Percentiles rank a stretch among this genome's conserved stretches.
Evolutionary conservation across 2,797 vertebrate genomes (phyloP).

Genomic region (Gastrophryne carolinensis): DNA sequence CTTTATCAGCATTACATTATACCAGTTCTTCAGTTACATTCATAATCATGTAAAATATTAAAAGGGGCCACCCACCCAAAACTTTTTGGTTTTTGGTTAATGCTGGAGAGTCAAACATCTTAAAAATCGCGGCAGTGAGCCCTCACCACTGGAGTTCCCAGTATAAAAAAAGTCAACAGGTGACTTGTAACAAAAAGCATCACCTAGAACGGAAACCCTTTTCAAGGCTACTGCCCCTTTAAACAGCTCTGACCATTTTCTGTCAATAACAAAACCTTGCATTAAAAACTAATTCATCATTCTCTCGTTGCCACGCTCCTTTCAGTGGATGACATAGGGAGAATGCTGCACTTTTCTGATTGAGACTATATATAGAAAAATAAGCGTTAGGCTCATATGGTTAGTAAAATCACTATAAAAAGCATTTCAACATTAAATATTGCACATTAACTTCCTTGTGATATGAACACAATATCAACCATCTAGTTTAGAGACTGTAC

Average conservation of each 20-base stretch:
- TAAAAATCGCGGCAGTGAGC: not conserved
- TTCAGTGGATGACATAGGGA: not conserved
- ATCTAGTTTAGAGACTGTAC: conserved; percentile 9
- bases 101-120: not conserved
- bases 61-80: not conserved
- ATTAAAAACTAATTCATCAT: not conserved
- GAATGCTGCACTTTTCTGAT: not conserved
- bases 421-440: conserved; percentile 38
- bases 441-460: conserved; percentile 34
- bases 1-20: not conserved
- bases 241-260: not conserved
- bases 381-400: conserved; percentile 14
- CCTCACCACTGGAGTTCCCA: not conserved
- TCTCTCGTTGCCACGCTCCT: not conserved
- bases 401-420: conserved; percentile 43
- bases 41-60: too few species aligned
- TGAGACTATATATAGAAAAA: conserved; percentile 6
- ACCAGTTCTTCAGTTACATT: not conserved
- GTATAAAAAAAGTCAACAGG: not conserved
- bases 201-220: not conserved
- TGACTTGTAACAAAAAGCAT: not conserved
- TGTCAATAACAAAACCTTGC: not conserved
- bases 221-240: not conserved
- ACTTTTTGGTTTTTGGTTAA: not conserved
- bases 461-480: conserved; percentile 24